Conservation (phyloP, 2,113 vertebrate species). For the Pyxicephalus adspersus region DNA sequence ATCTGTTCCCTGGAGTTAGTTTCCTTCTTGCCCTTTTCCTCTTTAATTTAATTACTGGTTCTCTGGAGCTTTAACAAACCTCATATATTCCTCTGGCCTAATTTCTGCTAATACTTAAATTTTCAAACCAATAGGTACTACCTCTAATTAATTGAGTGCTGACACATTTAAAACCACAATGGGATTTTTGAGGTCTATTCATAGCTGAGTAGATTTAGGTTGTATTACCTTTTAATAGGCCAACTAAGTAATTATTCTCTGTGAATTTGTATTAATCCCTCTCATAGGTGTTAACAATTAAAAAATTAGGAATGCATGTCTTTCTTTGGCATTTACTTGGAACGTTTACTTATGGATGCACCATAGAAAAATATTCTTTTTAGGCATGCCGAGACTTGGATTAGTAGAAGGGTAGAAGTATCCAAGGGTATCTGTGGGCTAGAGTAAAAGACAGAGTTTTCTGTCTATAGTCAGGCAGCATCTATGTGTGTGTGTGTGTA, state of each 20-base stretch:
- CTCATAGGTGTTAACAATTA: no score
- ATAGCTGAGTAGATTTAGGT: conserved; percentile 41
- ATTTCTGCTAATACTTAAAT: conserved; percentile 47
- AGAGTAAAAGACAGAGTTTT: no score
- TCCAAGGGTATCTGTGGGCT: no score
- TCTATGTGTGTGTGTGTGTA: no score
- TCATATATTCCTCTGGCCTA: conserved; percentile 47
- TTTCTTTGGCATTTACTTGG: no score
- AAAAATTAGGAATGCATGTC: no score
- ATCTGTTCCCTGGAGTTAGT: not conserved
- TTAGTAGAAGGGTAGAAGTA: no score
- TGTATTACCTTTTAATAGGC: conserved; percentile 40
- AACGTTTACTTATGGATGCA: no score
- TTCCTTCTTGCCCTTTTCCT: conserved; percentile 23
- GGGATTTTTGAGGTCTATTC: conserved; percentile 42
- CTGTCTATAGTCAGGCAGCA: no score
- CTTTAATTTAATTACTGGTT: conserved; percentile 39
- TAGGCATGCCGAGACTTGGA: no score
- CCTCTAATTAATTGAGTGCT: conserved; percentile 46
- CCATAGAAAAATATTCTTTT: no score
- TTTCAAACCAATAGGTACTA: conserved; percentile 40
- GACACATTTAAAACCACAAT: conserved; percentile 40
- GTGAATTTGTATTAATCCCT: conserved; percentile 16
- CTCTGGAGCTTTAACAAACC: conserved; percentile 21
- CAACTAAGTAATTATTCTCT: conserved; percentile 35